Evolutionary conservation across 2,888 invertebrate species (phyloP), one percentile per base, ranked within the genome.

Genomic region (Andrena flavipes): DNA sequence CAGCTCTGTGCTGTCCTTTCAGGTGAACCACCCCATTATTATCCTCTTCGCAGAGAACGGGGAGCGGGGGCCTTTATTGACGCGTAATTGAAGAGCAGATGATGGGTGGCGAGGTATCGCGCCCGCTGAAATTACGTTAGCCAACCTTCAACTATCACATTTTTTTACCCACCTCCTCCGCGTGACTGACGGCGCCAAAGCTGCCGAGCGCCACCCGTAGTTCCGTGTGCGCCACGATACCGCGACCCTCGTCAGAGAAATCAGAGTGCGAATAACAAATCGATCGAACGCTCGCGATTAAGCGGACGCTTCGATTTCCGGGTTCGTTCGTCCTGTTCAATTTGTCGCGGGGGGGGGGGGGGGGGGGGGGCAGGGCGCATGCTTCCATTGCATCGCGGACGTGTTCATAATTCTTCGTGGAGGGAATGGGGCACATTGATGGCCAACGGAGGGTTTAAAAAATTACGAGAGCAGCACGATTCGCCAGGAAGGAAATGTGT

Each of bases 111-210:
- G 59, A 76, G 75, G 76, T 59, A 83, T 80, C 77, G 54, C 62
- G 67, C 26, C 69, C 54, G 56, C 33, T 68, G 69, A 91, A 91
- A 91, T 91, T 86, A 85, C 88, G 88, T 91, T 90, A 90, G 87
- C 82, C 86, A 87, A 86, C 84, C 88, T 89, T 87, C 89, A 87
- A 88, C 90, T 90, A 88, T 89, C 88, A 85, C 89, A 88, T 87
- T 91, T 90, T 89, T 88, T 23, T 56, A 51, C 20, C 51, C 59
- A 75, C 76, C 80, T 76, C 68, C 54, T 30, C 72, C 30, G 26
- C 13, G 82, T 70, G 83, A 87, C 83, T 76, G 87, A 85, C 84
- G 67, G 73, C 73, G 72, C 73, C 79, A 71, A 84, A 78, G 79
- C 84, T 65, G 84, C 86, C 78, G 54, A 69, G 49, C 80, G 74